Evolutionary conservation across 2,888 invertebrate genomes (phyloP), one percentile per base, ranked within the genome.

Genomic region (Synergus laeviventris): DNA sequence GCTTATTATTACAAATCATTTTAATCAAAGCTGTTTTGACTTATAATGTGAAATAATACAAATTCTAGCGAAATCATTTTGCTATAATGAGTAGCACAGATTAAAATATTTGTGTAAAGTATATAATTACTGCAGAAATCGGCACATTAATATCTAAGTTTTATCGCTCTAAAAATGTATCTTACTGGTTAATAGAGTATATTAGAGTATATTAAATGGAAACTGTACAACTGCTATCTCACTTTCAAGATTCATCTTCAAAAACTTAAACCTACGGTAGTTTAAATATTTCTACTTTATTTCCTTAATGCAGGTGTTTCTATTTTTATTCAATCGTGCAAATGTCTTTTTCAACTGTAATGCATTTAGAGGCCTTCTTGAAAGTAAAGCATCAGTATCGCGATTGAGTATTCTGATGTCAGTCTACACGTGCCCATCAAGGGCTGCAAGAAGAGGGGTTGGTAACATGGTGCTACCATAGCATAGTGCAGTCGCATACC

Each of bases 401-500:
- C 9, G 0, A 2, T 56, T 21, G 21, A 21, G 11, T 18, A 21
- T 56, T 31, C 11, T 45, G 24, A 16, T 16, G 8, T 66, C 16
- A 8, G 66, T 24, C 4, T 24, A n/a, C 31, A 66, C 45, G 66
- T 66, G 16, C 31, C n/a, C 70, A 62, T 11, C 9, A 14, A 70
- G 21, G 42, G 21, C 16, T 70, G 45, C 66, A 70, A 70, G 66
- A 70, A 70, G 66, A 74, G 60, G 56, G 59, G 74, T 74, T 59
- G 42, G 59, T 59, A 42, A 38, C 38, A 54, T 42, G 21, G 9
- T 59, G 12, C 38, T 14, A 64, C 4, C 64, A 36, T n/a, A 61
- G 16, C 61, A 61, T 12, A 81, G 82, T 83, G 81, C 39, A 85
- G 87, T 84, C 85, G 80, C 82, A 84, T 85, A 81, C 76, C 79